Evolutionary conservation across 2,888 invertebrate genomes (phyloP).

Genomic region (Barypeithes pellucidus): DNA sequence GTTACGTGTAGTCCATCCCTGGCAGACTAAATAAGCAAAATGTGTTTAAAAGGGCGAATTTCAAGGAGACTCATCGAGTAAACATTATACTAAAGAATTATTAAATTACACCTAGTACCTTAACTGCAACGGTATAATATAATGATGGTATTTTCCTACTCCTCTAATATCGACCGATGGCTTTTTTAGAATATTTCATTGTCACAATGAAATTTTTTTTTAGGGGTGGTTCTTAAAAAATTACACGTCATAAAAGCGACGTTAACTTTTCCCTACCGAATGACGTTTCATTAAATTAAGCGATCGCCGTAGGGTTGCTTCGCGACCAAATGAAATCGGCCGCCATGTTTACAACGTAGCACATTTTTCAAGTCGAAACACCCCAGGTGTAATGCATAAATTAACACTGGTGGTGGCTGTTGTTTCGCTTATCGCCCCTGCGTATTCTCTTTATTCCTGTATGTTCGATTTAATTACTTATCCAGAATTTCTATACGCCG

Average conservation of each 20-base stretch:
- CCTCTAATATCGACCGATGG: no score
- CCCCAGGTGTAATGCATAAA: conserved; percentile 52
- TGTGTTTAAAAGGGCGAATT: no score
- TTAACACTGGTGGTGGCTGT: conserved; percentile 30
- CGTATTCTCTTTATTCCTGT: conserved; percentile 30
- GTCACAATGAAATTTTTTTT: neutral
- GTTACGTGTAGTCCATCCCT: no score
- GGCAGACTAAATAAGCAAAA: no score
- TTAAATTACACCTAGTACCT: no score
- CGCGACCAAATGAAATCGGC: conserved; percentile 45
- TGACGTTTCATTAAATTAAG: conserved; percentile 50
- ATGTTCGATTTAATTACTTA: neutral
- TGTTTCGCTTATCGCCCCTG: conserved; percentile 21
- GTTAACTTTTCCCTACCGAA: conserved; percentile 45
- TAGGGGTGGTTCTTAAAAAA: conserved; percentile 30
- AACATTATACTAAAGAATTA: no score
- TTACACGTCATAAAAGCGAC: conserved; percentile 43
- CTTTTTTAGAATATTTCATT: neutral
- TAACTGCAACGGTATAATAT: no score
- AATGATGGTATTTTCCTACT: no score
- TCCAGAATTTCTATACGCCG: neutral
- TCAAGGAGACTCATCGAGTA: no score
- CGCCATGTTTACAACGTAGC: conserved; percentile 47
- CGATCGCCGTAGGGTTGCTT: conserved; percentile 39
- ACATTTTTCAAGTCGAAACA: conserved; percentile 47